Percentiles rank a stretch among this genome's conserved stretches.
Evolutionary conservation across 37 sponge, comb jelly and placozoan genomes (phyloP).

Genomic region (Beroe ovata): DNA sequence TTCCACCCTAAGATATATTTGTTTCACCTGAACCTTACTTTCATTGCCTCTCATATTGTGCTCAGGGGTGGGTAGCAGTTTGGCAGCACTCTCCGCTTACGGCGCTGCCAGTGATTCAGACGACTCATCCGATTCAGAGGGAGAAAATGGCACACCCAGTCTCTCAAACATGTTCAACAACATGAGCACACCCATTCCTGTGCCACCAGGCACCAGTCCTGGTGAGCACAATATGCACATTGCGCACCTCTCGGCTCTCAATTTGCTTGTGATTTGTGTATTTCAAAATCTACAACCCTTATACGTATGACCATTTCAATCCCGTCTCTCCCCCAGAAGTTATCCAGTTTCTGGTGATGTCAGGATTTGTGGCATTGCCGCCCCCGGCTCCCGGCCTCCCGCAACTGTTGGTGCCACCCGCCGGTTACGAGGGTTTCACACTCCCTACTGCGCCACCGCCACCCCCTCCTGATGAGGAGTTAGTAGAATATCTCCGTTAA

Average conservation of each 20-base stretch:
- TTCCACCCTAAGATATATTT: no score
- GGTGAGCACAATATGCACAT: no score
- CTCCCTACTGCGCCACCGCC: slow-evolving; percentile 28
- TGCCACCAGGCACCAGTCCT: slow-evolving; percentile 34
- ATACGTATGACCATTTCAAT: no score
- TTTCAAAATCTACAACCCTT: no score
- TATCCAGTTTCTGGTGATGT: slow-evolving; percentile 58
- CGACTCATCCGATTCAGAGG: neutral
- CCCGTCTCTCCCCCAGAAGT: no score
- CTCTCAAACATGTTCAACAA: slow-evolving; percentile 8
- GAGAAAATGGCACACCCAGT: neutral
- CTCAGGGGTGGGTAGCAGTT: slow-evolving; percentile 24
- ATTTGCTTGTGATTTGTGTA: no score
- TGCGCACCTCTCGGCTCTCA: no score
- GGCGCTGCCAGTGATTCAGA: slow-evolving; percentile 54
- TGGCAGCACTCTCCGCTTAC: slow-evolving; percentile 60
- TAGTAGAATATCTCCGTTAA: no score
- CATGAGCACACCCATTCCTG: slow-evolving; percentile 54
- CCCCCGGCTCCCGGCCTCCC: slow-evolving; percentile 35
- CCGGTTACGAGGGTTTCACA: slow-evolving; percentile 36
- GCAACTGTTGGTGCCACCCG: slow-evolving; percentile 28
- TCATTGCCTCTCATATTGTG: no score
- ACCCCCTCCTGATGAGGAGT: slow-evolving; percentile 48
- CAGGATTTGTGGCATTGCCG: slow-evolving; percentile 57
- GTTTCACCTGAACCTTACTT: no score